These are phyloP conservation scores for Mastomys coucha DNA, from an alignment of 2,113 vertebrate species.

Conservation along the genomic window DNA sequence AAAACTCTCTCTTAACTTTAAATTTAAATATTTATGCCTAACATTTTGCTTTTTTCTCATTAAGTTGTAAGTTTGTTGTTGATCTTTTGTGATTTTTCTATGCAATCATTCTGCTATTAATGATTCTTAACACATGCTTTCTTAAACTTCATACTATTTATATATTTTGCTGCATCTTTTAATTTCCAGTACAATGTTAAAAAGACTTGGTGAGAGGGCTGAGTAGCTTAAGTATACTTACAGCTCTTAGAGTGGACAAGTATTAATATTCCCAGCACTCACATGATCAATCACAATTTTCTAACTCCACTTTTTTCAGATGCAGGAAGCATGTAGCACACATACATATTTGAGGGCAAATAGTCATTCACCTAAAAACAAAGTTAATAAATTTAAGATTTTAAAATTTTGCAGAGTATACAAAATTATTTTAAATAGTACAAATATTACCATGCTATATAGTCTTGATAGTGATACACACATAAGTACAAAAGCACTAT, in stretches of 20 bases:
- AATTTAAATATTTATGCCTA: not conserved
- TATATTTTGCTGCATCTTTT: not conserved
- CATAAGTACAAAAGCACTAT: not conserved
- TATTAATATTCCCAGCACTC: not conserved
- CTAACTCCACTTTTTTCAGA: not conserved
- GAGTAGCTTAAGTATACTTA: not conserved
- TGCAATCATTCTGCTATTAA: not conserved
- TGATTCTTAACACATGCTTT: not conserved
- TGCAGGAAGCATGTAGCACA: no score
- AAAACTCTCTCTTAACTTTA: not conserved
- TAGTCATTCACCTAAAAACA: not conserved
- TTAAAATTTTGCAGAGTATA: not conserved
- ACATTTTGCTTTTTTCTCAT: not conserved
- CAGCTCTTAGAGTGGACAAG: not conserved
- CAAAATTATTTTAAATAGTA: not conserved
- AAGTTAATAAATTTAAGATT: not conserved
- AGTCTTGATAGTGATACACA: not conserved
- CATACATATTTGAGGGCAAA: not conserved
- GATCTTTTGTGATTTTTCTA: not conserved
- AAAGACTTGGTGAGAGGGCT: not conserved
- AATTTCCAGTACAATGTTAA: not conserved
- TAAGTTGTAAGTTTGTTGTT: not conserved
- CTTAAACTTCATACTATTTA: slow-evolving; percentile 6
- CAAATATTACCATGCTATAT: not conserved
- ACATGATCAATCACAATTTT: not conserved